These are phyloP conservation scores for Drosophila kambysellisi DNA, from an alignment of 2,888 invertebrate genomes.

Conservation along the genomic window DNA sequence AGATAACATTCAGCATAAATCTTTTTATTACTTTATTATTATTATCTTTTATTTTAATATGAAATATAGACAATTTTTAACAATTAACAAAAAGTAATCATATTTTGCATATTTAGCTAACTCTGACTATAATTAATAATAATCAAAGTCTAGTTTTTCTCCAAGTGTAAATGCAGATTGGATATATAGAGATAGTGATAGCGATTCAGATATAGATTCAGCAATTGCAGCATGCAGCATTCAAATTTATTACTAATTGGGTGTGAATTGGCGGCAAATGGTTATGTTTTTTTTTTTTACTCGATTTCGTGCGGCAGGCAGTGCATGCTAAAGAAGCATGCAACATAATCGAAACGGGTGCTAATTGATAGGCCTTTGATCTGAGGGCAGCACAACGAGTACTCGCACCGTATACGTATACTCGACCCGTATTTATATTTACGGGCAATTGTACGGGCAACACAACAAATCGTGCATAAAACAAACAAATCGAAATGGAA, in stretches of 20 bases:
- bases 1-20: background rate
- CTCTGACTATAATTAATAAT: too few relatives aligned
- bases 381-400: conserved; percentile 55
- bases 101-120: too few relatives aligned
- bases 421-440: conserved; percentile 72
- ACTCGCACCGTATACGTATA: conserved; percentile 47
- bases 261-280: conserved; percentile 81
- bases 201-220: conserved; percentile 26
- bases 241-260: conserved; percentile 84
- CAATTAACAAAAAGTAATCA: background rate
- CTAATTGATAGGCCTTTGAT: conserved; percentile 84
- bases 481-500: conserved; percentile 63
- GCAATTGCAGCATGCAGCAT: conserved; percentile 72
- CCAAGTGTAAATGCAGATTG: conserved; percentile 39
- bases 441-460: conserved; percentile 73
- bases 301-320: conserved; percentile 23
- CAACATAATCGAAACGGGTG: conserved; percentile 81
- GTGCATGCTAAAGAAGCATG: conserved; percentile 57
- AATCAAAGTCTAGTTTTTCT: conserved; percentile 1
- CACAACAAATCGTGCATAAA: conserved; percentile 74
- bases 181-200: conserved; percentile 22
- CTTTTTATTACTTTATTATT: background rate
- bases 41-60: background rate
- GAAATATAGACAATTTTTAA: background rate
- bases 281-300: conserved; percentile 11